These are phyloP conservation scores for Xiphorhynchus erythropygius DNA, from an alignment of 2,797 vertebrate genomes.

Conservation along the genomic window DNA sequence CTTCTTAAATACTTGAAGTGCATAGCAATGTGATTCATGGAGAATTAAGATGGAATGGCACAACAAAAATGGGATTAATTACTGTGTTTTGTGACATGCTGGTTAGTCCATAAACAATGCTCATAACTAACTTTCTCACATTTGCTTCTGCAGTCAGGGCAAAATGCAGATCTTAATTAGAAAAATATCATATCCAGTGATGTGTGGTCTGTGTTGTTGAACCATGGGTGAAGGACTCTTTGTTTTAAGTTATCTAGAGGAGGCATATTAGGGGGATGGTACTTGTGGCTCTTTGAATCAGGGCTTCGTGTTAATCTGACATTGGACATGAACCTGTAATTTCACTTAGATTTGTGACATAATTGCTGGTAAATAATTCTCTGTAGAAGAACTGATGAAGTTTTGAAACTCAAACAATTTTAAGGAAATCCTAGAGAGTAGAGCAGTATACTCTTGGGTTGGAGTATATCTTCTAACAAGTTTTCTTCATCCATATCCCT, in stretches of 20 bases:
- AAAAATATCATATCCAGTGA: not conserved
- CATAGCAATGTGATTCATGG: not conserved
- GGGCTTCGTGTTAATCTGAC: not conserved
- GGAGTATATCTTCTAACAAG: not conserved
- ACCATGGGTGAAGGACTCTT: not conserved
- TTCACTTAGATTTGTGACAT: not conserved
- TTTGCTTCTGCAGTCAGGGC: not conserved
- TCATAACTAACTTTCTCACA: not conserved
- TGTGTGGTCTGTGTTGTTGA: not conserved
- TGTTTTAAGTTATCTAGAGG: not conserved
- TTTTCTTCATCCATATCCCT: not conserved
- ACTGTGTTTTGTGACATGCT: not conserved
- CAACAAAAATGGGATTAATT: not conserved
- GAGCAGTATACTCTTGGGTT: not conserved
- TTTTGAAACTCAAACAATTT: not conserved
- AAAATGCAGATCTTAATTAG: not conserved
- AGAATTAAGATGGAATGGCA: not conserved
- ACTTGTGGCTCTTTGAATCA: not conserved
- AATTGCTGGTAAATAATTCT: not conserved
- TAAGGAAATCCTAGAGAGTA: not conserved
- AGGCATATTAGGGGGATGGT: not conserved
- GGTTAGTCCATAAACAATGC: not conserved
- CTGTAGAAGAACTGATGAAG: not conserved
- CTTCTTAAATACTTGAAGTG: not conserved
- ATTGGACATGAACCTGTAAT: not conserved